These are phyloP conservation scores for Mercenaria mercenaria DNA, from an alignment of 1,140 invertebrate genomes.

Conservation along the genomic window DNA sequence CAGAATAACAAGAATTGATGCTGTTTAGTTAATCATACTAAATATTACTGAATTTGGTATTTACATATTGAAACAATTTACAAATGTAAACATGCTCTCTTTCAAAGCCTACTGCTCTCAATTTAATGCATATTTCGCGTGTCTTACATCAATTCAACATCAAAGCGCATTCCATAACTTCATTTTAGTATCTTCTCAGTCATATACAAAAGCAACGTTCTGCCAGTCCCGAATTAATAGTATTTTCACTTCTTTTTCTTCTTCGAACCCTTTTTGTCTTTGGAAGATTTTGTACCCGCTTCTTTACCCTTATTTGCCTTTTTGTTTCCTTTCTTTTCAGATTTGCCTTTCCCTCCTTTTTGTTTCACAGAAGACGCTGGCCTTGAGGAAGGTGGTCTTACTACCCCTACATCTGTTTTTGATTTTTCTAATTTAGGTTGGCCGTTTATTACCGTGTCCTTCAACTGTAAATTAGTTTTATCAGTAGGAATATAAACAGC, in stretches of 20 bases:
- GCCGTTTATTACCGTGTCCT: constrained; percentile 48
- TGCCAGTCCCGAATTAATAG: too few relatives aligned
- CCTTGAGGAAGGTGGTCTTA: background rate
- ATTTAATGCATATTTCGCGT: too few relatives aligned
- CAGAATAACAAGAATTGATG: too few relatives aligned
- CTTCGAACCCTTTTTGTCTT: constrained; percentile 36
- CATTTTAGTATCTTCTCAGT: too few relatives aligned
- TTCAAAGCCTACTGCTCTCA: too few relatives aligned
- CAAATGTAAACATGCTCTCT: too few relatives aligned
- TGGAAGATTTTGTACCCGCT: background rate
- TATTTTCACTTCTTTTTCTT: constrained; percentile 61
- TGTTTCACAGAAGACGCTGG: constrained; percentile 3
- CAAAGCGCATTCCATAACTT: too few relatives aligned
- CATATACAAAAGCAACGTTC: too few relatives aligned
- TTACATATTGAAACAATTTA: too few relatives aligned
- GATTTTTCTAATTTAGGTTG: constrained; percentile 23
- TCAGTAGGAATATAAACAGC: constrained; percentile 54
- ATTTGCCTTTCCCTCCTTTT: background rate
- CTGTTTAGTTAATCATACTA: too few relatives aligned
- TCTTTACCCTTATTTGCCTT: constrained; percentile 15
- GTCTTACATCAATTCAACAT: too few relatives aligned
- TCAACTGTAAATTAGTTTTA: constrained; percentile 42
- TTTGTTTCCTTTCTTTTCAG: constrained; percentile 3
- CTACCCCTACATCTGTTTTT: constrained; percentile 37
- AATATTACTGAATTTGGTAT: too few relatives aligned